phyloP scores from a whole-genome alignment of 2,113 vertebrate genomes.

The Climacteris rufus region DNA sequence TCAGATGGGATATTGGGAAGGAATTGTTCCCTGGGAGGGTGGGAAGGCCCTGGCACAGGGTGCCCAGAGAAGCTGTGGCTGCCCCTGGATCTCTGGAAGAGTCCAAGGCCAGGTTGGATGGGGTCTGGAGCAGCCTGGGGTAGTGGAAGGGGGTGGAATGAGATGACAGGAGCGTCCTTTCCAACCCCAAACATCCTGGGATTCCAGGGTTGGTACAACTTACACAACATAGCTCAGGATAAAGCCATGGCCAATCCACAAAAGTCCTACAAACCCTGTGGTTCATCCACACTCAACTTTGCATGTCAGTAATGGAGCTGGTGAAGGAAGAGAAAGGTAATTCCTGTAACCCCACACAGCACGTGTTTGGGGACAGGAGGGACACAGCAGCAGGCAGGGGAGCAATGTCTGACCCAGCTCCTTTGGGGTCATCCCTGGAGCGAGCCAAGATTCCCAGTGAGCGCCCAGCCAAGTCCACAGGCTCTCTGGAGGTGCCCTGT shows the following conservation, averaged over 20 bases:
- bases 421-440: not conserved
- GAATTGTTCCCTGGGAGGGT: not conserved
- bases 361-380: not conserved
- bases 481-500: not conserved
- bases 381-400: not conserved
- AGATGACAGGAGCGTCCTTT: no score
- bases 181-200: not conserved
- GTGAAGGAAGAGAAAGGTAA: fast-evolving
- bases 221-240: not conserved
- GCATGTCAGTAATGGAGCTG: not conserved
- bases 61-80: not conserved
- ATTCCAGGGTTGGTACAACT: not conserved
- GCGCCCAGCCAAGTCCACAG: not conserved
- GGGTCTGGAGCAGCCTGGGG: not conserved
- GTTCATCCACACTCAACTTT: not conserved
- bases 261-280: not conserved
- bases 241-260: not conserved
- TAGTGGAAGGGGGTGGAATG: fast-evolving
- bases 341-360: not conserved
- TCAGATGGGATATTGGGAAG: fast-evolving
- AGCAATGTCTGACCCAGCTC: not conserved
- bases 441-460: fast-evolving
- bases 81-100: not conserved
- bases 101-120: not conserved
- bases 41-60: not conserved